Base-by-base conservation (phyloP, 2,113 vertebrate species). In the Fulica atra region DNA sequence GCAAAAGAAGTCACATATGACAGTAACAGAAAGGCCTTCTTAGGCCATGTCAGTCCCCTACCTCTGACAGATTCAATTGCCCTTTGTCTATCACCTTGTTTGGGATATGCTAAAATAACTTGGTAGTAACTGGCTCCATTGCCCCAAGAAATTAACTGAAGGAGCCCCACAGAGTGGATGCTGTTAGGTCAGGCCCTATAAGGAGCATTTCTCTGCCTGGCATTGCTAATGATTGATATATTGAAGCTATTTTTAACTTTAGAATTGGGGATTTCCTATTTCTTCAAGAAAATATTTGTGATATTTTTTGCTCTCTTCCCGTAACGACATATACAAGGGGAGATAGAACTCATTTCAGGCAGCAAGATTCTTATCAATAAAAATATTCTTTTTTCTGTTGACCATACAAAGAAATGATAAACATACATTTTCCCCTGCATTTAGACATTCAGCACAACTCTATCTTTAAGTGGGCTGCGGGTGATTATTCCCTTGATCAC, bases 241-340 rank as follows among this genome's bases (percentile, higher is more conserved):
- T 16, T 86, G 19, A 88, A 90, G 68, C 40, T 74, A 90, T 86
- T 76, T 94, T 92, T 86, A 83, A 57, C 65, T 92, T 76, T 6
- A 63, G 56, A 83, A 81, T 26, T 60, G 14, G 40, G 44, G 21
- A 81, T 83, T 94, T 92, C 78, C 53, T 36, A 3, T 66, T 85
- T 72, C 66, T 72, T 69, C 40, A 70, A 42, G 44, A 89, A 91
- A 77, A 81, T 86, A 5, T 65, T 86, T 66, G 35, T 51, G 40
- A 65, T 64, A 69, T 66, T 72, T 89, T 76, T 93, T 79, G 5
- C 54, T 86, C 24, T 78, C 10, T 73, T 94, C 13, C 13, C 42
- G 63, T 59, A 44, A 5, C 7, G 31, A 18, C 42, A 44, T 19
- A 56, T 31, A 42, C 23, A 73, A 65, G 28, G 24, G 28, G 9